Base-by-base conservation (phyloP, 2,797 vertebrate species). In the Brachymystax lenok region DNA sequence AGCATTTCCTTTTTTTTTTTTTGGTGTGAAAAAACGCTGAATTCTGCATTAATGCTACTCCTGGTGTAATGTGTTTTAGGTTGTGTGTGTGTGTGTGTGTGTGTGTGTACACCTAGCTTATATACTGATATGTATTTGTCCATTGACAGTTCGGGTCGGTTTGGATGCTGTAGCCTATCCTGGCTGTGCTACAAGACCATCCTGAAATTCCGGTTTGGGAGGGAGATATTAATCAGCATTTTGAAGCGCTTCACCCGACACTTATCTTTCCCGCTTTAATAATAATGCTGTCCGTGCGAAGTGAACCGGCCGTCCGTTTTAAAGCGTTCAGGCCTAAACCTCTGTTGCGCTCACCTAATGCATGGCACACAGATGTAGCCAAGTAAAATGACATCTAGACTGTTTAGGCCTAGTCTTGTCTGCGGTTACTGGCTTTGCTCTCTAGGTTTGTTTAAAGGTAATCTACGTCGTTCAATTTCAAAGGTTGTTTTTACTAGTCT, bases 21-120 rank as follows among this genome's bases (percentile, higher is more conserved):
- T 35, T 6, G 0, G 6, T 5, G 35, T 35, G 6, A 35, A 35
- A 35, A 35, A 7, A 35, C 7, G 10, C 40, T 12, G 40, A 46
- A 12, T 46, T 46, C 40, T 46, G 40, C 0, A 0, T 46, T 46
- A 46, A 46, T 2, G 40, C 1, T 10, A 46, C 40, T 10, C 40
- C 10, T 46, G 90, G 91, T 92, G 90, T 67, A 77, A 77, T 84
- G 79, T 66, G 19, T 78, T 33, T 33, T 33, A 33, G 33, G 33
- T 33, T 33, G 73, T 40, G 35, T 46, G 40, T 46, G 7, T 71
- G 64, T 76, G 70, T 83, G 75, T 84, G 82, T 24, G 64, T 76
- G 70, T 83, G 75, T 84, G 82, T 24, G 75, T 64, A 50, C 33
- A 5, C 6, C n/a, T 59, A 7, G 56, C 19, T 59, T 59, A 19